Conservation (phyloP, 2,797 vertebrate genomes). For the Spondyliosoma cantharus region DNA sequence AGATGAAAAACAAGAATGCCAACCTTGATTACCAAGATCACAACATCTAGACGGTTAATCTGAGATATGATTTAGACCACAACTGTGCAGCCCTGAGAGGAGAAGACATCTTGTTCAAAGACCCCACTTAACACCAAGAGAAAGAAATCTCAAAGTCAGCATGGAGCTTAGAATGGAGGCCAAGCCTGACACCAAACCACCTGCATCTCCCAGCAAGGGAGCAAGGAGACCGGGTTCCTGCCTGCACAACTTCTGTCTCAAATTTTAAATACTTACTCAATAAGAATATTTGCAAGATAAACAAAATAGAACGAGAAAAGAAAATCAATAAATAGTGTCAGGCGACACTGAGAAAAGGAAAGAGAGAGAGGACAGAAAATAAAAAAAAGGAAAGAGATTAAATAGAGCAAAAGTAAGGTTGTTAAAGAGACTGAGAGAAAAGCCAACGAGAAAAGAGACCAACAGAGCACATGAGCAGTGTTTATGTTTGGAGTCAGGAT, state of each 20-base stretch:
- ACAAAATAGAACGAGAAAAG: neutral
- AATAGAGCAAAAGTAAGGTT: neutral
- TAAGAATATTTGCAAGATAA: neutral
- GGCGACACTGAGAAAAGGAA: neutral
- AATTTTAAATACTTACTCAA: neutral
- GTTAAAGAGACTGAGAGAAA: neutral
- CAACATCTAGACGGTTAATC: conserved; percentile 16
- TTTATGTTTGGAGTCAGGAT: conserved; percentile 54
- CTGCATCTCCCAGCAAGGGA: conserved; percentile 45
- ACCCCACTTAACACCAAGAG: conserved; percentile 50
- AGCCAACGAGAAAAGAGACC: neutral
- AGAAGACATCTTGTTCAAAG: conserved; percentile 20
- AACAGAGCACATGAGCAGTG: conserved; percentile 21
- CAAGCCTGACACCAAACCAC: conserved; percentile 43
- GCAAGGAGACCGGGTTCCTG: neutral
- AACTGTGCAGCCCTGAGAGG: neutral
- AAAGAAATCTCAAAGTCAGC: conserved; percentile 56
- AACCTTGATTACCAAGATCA: neutral
- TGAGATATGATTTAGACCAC: neutral
- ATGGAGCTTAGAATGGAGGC: conserved; percentile 42
- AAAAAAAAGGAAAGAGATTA: neutral
- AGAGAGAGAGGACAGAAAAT: neutral
- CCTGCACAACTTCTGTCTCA: neutral
- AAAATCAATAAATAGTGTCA: conserved; percentile 4
- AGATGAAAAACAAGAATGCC: neutral